A percentile compares a stretch with the other conserved stretches of the same genome.
Conservation (phyloP, 2,888 invertebrate species). For the Lepidocyrtoides sp. region DNA sequence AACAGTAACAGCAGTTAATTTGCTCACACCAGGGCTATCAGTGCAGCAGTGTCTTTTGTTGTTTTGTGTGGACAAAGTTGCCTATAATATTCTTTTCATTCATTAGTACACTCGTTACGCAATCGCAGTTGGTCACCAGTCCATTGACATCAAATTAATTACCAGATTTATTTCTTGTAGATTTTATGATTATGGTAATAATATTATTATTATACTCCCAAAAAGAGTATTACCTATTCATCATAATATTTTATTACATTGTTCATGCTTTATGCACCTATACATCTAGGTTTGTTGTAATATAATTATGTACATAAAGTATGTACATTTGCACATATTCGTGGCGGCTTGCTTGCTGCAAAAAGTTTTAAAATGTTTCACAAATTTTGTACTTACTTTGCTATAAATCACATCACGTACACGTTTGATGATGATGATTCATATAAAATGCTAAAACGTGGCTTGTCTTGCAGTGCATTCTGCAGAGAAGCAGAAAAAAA, state of each 20-base stretch:
- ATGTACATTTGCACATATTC: too few relatives aligned
- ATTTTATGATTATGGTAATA: constrained; percentile 61
- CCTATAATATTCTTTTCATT: too few relatives aligned
- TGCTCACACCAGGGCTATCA: too few relatives aligned
- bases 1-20: not conserved
- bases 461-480: too few relatives aligned
- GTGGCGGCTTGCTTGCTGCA: not conserved
- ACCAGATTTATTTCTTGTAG: constrained; percentile 35
- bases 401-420: constrained; percentile 54
- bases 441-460: constrained; percentile 11
- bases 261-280: not conserved
- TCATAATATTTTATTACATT: not conserved
- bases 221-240: constrained; percentile 35
- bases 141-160: constrained; percentile 71
- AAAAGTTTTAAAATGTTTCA: too few relatives aligned
- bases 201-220: not conserved
- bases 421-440: constrained; percentile 41
- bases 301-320: too few relatives aligned
- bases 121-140: too few relatives aligned
- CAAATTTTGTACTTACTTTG: not conserved
- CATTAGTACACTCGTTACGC: too few relatives aligned
- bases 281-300: not conserved
- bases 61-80: not conserved
- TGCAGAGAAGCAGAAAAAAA: not conserved
- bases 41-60: not conserved